Evolutionary conservation across 2,888 invertebrate species (phyloP).

Genomic region (Parnassius apollo): DNA sequence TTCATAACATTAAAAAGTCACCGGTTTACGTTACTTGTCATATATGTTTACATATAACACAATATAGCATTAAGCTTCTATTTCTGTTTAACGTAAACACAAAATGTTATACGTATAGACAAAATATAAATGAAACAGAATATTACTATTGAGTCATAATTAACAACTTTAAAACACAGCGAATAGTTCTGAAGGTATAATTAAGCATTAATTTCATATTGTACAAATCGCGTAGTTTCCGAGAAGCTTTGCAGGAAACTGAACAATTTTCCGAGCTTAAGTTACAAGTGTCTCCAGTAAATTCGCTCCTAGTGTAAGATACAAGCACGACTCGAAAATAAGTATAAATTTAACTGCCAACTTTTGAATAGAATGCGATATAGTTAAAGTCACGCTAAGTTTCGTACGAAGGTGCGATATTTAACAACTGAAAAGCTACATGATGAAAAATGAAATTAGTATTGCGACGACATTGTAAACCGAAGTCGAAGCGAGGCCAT

Average conservation of each 20-base stretch:
- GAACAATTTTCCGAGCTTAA: slow-evolving; percentile 13
- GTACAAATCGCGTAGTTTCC: slow-evolving; percentile 18
- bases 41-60: neutral
- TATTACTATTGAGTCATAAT: too few species aligned
- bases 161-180: neutral
- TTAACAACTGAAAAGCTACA: slow-evolving; percentile 13
- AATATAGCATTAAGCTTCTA: neutral
- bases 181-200: slow-evolving; percentile 5
- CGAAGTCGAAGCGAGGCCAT: too few species aligned
- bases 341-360: slow-evolving; percentile 19
- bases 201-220: slow-evolving; percentile 14
- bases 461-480: neutral
- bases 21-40: too few species aligned
- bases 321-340: slow-evolving; percentile 9
- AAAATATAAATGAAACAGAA: neutral
- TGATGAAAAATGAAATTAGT: slow-evolving; percentile 13
- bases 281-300: slow-evolving; percentile 11
- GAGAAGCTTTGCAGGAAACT: slow-evolving; percentile 14
- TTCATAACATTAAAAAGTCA: too few species aligned
- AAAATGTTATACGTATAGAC: neutral
- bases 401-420: slow-evolving; percentile 8
- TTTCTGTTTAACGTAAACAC: neutral
- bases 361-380: slow-evolving; percentile 14
- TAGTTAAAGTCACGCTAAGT: slow-evolving; percentile 12
- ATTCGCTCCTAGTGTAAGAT: slow-evolving; percentile 15